These are phyloP conservation scores for Nannoperca australis DNA, from an alignment of 2,797 vertebrate species.

Conservation along the genomic window DNA sequence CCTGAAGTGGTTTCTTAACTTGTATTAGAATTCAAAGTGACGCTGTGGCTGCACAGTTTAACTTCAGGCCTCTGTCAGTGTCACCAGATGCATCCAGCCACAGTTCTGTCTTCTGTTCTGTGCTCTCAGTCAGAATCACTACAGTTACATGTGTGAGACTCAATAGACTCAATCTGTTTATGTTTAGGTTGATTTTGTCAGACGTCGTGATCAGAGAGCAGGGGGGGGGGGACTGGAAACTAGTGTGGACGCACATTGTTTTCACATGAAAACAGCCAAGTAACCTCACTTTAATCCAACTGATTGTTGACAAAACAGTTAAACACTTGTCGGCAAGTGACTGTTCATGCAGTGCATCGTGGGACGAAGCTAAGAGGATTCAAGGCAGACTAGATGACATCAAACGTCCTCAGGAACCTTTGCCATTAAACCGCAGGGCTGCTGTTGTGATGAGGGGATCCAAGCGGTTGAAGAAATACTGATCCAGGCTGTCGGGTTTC, in stretches of 20 bases:
- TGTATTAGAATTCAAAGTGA: slow-evolving; percentile 10
- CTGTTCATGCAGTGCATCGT: slow-evolving; percentile 20
- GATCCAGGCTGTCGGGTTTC: slow-evolving; percentile 6
- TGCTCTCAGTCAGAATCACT: not conserved
- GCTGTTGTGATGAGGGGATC: slow-evolving; percentile 17
- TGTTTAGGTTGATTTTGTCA: not conserved
- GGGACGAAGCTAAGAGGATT: not conserved
- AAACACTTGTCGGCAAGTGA: not conserved
- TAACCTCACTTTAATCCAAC: not conserved
- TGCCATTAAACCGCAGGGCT: slow-evolving; percentile 16
- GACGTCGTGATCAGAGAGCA: not conserved
- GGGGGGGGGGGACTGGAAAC: not conserved
- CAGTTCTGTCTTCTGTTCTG: too few species aligned
- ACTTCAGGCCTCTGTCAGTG: not conserved
- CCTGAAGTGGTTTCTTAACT: slow-evolving; percentile 6
- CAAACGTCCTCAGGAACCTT: slow-evolving; percentile 17
- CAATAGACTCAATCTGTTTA: too few species aligned
- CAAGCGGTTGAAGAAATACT: slow-evolving; percentile 17
- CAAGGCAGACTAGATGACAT: slow-evolving; percentile 12
- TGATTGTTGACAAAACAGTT: slow-evolving; percentile 5
- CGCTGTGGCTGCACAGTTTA: not conserved
- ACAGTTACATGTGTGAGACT: not conserved
- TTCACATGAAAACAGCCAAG: not conserved
- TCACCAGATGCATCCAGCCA: not conserved
- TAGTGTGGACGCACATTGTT: not conserved